These are phyloP conservation scores for Plutomurus gul DNA, from an alignment of 1,140 invertebrate genomes.

Conservation along the genomic window DNA sequence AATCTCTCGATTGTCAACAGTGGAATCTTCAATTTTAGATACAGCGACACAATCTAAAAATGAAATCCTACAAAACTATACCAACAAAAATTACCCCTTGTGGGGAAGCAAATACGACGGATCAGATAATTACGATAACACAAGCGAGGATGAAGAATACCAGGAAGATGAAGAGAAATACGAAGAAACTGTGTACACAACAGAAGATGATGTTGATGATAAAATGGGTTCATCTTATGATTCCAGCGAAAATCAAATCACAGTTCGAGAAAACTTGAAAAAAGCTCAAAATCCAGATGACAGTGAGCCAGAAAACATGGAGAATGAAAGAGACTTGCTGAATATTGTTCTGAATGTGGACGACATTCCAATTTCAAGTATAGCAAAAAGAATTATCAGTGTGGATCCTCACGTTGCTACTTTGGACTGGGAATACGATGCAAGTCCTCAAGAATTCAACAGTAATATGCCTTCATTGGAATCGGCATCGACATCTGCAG, in stretches of 20 bases:
- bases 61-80: background rate
- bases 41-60: background rate
- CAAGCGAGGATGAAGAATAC: background rate
- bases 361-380: background rate
- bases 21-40: background rate
- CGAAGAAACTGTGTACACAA: background rate
- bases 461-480: background rate
- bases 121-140: conserved; percentile 6
- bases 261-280: too few species aligned
- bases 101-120: conserved; percentile 24
- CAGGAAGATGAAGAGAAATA: background rate
- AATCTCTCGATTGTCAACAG: background rate
- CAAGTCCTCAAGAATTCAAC: background rate
- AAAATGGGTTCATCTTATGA: background rate
- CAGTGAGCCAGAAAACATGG: background rate
- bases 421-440: background rate
- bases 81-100: conserved; percentile 28
- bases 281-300: background rate
- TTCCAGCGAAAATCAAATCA: background rate
- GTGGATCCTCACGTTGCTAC: background rate
- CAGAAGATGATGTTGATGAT: background rate
- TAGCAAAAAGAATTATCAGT: background rate
- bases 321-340: background rate
- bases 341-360: background rate
- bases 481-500: background rate